Conservation (phyloP, 1,140 invertebrate genomes). For the Lasioglossum baleicum region DNA sequence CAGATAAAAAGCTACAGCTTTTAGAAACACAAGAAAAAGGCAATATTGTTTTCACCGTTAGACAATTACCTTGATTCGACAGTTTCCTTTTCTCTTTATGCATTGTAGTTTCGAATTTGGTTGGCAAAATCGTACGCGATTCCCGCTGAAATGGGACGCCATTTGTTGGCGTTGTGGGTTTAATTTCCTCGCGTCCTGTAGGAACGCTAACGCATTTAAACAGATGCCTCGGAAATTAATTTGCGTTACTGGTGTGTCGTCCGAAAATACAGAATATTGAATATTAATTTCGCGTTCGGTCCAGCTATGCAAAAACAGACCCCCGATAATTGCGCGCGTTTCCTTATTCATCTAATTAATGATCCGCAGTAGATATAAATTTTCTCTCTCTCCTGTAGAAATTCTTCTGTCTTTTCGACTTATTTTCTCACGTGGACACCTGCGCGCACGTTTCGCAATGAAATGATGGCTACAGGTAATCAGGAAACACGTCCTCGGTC, state of each 20-base stretch:
- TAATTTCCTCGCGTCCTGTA: not conserved
- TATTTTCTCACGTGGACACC: too few relatives aligned
- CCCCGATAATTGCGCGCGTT: not conserved
- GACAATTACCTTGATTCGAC: too few relatives aligned
- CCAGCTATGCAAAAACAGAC: not conserved
- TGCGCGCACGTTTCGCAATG: too few relatives aligned
- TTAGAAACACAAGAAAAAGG: too few relatives aligned
- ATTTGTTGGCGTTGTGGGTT: not conserved
- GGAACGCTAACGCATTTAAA: constrained; percentile 7
- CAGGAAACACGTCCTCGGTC: not conserved
- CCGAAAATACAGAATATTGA: not conserved
- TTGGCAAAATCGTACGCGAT: not conserved
- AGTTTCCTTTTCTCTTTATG: too few relatives aligned
- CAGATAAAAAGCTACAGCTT: too few relatives aligned
- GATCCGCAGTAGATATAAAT: not conserved
- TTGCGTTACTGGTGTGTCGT: not conserved
- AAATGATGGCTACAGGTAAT: too few relatives aligned
- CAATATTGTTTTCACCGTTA: too few relatives aligned
- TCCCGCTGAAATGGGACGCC: not conserved
- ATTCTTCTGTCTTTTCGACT: too few relatives aligned
- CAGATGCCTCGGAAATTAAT: not conserved
- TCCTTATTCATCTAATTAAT: not conserved
- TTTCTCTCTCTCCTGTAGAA: too few relatives aligned
- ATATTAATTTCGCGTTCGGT: not conserved
- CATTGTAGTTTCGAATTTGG: too few relatives aligned